These are phyloP conservation scores for Kryptopterus vitreolus DNA, from an alignment of 2,797 vertebrate genomes.

Conservation along the genomic window DNA sequence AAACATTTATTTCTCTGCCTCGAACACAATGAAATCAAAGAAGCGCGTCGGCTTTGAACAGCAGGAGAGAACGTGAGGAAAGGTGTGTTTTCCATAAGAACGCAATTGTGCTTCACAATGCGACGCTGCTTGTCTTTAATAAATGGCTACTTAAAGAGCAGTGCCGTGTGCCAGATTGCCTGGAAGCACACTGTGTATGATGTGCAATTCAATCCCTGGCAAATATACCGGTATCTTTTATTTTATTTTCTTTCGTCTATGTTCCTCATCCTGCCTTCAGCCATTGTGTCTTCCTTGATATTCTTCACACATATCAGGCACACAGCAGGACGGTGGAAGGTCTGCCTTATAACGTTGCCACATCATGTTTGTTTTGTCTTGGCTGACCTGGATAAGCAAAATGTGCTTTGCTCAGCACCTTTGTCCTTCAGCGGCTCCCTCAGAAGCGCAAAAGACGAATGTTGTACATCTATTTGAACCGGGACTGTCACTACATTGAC, in stretches of 20 bases:
- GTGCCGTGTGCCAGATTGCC: background rate
- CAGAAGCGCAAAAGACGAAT: slow-evolving; percentile 25
- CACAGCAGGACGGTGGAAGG: slow-evolving; percentile 12
- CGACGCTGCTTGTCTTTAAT: background rate
- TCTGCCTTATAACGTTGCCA: slow-evolving; percentile 24
- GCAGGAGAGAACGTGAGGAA: slow-evolving; percentile 5
- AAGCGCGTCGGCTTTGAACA: slow-evolving; percentile 28
- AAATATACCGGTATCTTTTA: background rate
- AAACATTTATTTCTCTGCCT: slow-evolving; percentile 33
- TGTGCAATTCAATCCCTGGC: background rate
- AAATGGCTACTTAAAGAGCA: background rate
- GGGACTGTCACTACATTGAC: slow-evolving; percentile 23
- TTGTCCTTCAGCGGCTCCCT: background rate
- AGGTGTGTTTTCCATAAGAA: background rate
- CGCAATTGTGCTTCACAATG: slow-evolving; percentile 21
- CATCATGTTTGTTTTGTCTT: slow-evolving; percentile 35
- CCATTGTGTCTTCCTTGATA: slow-evolving; percentile 23
- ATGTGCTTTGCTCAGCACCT: slow-evolving; percentile 26
- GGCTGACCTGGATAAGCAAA: slow-evolving; percentile 23
- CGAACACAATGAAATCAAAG: slow-evolving; percentile 44
- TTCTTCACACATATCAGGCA: slow-evolving; percentile 16
- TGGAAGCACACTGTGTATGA: background rate
- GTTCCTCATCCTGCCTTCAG: background rate
- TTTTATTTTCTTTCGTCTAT: background rate
- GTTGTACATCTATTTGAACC: slow-evolving; percentile 26